Base-by-base conservation (phyloP, 2,113 vertebrate species). In the Chionis minor region DNA sequence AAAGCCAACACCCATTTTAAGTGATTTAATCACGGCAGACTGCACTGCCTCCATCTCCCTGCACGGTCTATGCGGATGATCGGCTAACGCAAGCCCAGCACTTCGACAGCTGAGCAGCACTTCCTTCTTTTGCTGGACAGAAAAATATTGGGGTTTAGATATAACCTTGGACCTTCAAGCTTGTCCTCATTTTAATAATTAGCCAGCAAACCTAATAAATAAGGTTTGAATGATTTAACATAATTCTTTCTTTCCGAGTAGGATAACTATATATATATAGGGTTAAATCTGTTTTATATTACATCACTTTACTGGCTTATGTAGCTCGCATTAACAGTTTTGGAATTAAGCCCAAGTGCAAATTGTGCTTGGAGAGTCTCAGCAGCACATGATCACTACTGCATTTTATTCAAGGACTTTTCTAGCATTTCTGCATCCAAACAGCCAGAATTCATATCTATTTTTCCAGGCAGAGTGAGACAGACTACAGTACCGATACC, bases 291-390 rank as follows among this genome's bases (percentile, higher is more conserved):
- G 67, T 65, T 91, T 55, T 54, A 51, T 55, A 89, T 97, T 80
- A 97, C 96, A 88, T 97, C 96, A 97, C 74, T 95, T 70, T 22
- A 87, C 71, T 96, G 94, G 91, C 95, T 95, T 38, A 88, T 87
- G 92, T 42, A 94, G 94, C 81, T 95, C 94, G 92, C 86, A 95
- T 91, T 91, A 95, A 96, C 91, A 96, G 67, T 12, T 91, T 18
- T 96, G 97, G 96, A 97, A 93, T 58, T 55, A 85, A 94, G 95
- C 97, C 94, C 92, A 93, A 95, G 92, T 0, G 92, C 95, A 96
- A 97, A 97, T 92, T 97, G 96, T 90, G 92, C 89, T 96, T 91
- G 94, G 94, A 97, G 94, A 96, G 62, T 70, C 89, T 96, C 87
- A 55, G 95, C 87, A 91, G 91, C 91, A 96, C 95, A 49, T 63